Base-by-base conservation (phyloP, 30 jellyfish, hydroid and myxozoan species). In the Mastigias papua region DNA sequence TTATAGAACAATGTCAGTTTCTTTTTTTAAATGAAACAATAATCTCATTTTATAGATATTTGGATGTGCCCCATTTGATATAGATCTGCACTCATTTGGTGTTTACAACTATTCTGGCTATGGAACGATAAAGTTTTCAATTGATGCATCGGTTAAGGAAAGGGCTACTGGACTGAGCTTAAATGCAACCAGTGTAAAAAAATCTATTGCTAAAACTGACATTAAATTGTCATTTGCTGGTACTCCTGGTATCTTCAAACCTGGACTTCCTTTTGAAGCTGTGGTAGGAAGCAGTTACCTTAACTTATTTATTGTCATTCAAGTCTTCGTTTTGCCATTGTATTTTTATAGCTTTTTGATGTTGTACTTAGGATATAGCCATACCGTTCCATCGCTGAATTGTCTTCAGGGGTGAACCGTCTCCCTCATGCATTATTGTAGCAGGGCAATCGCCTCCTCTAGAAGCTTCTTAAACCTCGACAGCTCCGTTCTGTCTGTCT, bases 221-320 rank as follows among this genome's bases (percentile, higher is more conserved):
- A 89, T 88, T 1, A 34, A 82, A 67, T 80, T 93, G 50, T 29
- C 83, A 19, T 90, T 95, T 81, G 92, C 87, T 21, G 98, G 96
- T 34, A 81, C 95, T 19, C 93, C 96, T 11, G 90, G 28, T 37
- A 37, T 66, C 34, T 93, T 93, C 84, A 95, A 95, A 80, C 99
- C 99, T 8, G 99, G 98, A 1, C 92, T 95, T 31, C 97, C 99
- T 19, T 76, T 88, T 31, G 76, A 69, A 22, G 93, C 90, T 2
- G 69, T 71, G 99, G 99, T 95, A 34, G 33, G 89, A 4, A 4
- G 13, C n/a, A n/a, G n/a, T n/a, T n/a, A n/a, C n/a, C n/a, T n/a
- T n/a, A n/a, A n/a, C n/a, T n/a, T n/a, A n/a, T n/a, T n/a, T n/a
- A n/a, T n/a, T n/a, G n/a, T n/a, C n/a, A n/a, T n/a, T n/a, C n/a